Conservation (phyloP, 2,113 vertebrate species). For the Manacus vitellinus region DNA sequence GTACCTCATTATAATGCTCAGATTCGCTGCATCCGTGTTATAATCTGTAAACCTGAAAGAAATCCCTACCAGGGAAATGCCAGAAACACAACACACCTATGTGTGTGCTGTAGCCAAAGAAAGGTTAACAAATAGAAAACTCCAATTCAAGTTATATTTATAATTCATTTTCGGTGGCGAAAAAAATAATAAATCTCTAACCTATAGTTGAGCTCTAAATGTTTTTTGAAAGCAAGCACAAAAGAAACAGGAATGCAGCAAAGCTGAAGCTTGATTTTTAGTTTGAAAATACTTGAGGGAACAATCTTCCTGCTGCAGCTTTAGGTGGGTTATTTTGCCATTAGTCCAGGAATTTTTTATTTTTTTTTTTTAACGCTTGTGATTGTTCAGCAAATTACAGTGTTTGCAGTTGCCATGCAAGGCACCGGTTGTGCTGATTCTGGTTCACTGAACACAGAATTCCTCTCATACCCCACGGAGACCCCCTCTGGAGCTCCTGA, state of each 20-base stretch:
- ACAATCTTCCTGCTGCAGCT: background rate
- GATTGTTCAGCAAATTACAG: background rate
- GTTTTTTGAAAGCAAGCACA: background rate
- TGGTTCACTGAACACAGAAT: background rate
- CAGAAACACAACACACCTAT: background rate
- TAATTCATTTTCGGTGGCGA: background rate
- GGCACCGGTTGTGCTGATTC: fast-evolving
- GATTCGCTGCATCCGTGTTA: fast-evolving
- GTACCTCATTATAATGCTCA: background rate
- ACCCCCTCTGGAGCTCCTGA: fast-evolving
- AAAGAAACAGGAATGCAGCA: background rate
- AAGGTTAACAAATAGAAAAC: background rate
- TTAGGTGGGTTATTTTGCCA: background rate
- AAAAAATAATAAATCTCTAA: background rate
- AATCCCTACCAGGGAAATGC: background rate
- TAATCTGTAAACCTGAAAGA: background rate
- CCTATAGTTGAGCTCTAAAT: background rate
- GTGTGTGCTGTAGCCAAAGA: background rate
- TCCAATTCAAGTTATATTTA: background rate
- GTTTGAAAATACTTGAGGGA: background rate
- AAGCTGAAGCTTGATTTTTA: background rate
- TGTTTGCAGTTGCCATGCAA: background rate
- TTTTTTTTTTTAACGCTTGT: background rate
- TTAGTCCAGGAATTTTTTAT: background rate
- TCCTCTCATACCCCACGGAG: background rate